Evolutionary conservation across 2,888 invertebrate genomes (phyloP), one percentile per base, ranked within the genome.

Genomic region (Empis stercorea): DNA sequence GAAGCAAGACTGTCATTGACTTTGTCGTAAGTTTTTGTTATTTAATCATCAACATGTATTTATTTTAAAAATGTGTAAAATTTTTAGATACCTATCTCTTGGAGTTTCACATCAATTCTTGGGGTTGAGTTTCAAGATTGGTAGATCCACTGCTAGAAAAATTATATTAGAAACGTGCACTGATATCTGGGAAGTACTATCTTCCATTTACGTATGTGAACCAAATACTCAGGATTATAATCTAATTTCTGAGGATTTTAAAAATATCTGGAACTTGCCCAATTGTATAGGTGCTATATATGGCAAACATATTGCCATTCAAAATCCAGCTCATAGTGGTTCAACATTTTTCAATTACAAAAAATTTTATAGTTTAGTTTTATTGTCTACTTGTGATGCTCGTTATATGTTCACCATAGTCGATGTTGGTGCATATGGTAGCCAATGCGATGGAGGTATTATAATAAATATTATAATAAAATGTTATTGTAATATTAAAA

Each of bases 281-380:
- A 52, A 56, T 42, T 59, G 57, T 40, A 43, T 54, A 1, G 56
- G 55, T 10, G 50, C 52, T 10, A 49, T 56, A 10, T 56, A 56
- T 39, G 56, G 58, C 1, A 59, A 56, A 45, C 57, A 59, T 40
- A 47, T 58, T 10, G 9, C 39, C 10, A 54, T 58, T n/a, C 46
- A 55, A 51, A 46, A 50, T 27, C 56, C 57, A 17, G 13, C 45
- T 41, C 50, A 56, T 30, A 56, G 49, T 43, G 57, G 56, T n/a
- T 45, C 52, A 10, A 9, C 41, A 13, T 58, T 40, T 43, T 53
- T 38, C 34, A 59, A 57, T 46, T 57, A 57, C 36, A 53, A 57
- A 39, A 51, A 53, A 43, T 32, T 30, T 20, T 55, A 43, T 30
- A 50, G 47, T 17, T 47, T 55, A 15, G 56, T 55, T 10, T 43